phyloP scores from a whole-genome alignment of 1,140 invertebrate genomes.

The Listronotus oregonensis region DNA sequence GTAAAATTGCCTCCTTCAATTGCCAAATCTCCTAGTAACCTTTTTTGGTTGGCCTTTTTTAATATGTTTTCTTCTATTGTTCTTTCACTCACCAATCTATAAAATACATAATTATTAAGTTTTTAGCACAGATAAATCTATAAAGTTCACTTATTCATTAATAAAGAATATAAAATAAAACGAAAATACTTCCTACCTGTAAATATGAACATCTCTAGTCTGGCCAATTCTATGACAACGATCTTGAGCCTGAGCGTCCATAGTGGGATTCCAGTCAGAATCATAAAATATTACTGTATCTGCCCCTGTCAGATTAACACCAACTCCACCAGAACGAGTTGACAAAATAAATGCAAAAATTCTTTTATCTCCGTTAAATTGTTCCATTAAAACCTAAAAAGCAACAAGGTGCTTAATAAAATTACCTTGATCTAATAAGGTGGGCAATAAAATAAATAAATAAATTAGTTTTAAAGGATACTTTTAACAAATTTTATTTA shows the following conservation, averaged over 20 bases:
- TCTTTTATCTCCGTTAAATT: slow-evolving; percentile 93
- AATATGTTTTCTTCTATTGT: slow-evolving; percentile 99
- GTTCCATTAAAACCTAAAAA: slow-evolving; percentile 87
- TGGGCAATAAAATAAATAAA: too few species aligned
- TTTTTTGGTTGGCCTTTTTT: slow-evolving; percentile 98
- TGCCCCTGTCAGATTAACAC: slow-evolving; percentile 98
- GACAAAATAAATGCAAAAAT: slow-evolving; percentile 99
- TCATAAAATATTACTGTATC: slow-evolving; percentile 99
- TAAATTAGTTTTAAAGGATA: neutral
- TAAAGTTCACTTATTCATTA: too few species aligned
- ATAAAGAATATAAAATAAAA: neutral
- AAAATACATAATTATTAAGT: slow-evolving; percentile 11
- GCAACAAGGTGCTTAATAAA: too few species aligned
- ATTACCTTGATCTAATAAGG: too few species aligned
- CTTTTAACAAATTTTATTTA: too few species aligned
- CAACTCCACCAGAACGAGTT: slow-evolving; percentile 96
- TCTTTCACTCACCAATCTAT: slow-evolving; percentile 88
- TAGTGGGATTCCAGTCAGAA: slow-evolving; percentile 99
- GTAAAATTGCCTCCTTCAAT: slow-evolving; percentile 99
- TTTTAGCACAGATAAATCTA: too few species aligned
- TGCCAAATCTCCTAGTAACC: slow-evolving; percentile 93
- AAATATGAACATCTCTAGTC: slow-evolving; percentile 99
- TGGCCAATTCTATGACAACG: slow-evolving; percentile 98
- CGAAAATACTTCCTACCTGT: slow-evolving; percentile 63
- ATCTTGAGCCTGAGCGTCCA: slow-evolving; percentile 99